Conservation (phyloP, 1,140 invertebrate species). For the Drosophila pectinifera region DNA sequence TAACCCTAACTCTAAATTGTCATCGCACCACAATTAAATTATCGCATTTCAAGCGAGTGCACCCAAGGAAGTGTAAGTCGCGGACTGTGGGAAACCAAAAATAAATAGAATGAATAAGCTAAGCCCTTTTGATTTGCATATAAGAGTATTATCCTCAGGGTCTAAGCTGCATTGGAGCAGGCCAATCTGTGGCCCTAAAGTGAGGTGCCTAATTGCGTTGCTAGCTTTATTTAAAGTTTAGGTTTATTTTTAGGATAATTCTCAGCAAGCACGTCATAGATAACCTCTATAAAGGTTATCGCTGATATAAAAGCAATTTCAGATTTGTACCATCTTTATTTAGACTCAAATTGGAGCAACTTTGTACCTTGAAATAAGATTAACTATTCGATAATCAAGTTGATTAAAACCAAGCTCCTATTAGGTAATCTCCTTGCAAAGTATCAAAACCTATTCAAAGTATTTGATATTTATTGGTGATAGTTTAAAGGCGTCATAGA, state of each 20-base stretch:
- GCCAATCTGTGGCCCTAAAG: constrained; percentile 31
- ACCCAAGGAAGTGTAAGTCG: constrained; percentile 41
- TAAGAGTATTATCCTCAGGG: constrained; percentile 9
- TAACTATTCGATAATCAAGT: constrained; percentile 1
- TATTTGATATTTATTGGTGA: neutral
- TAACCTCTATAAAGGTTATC: neutral
- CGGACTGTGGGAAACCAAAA: constrained; percentile 72
- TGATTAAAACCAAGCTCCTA: constrained; percentile 9
- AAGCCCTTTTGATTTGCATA: constrained; percentile 73
- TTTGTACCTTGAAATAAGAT: neutral
- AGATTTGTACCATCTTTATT: neutral
- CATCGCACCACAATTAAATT: constrained; percentile 82
- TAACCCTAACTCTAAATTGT: constrained; percentile 39
- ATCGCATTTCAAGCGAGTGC: constrained; percentile 79
- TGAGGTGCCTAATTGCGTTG: constrained; percentile 11
- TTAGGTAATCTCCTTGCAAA: neutral
- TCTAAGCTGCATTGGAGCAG: constrained; percentile 20
- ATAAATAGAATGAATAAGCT: constrained; percentile 45
- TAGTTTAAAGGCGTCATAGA: neutral
- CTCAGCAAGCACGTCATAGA: neutral
- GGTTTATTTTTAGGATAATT: neutral
- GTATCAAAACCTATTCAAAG: neutral
- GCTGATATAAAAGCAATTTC: neutral
- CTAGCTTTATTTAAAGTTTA: neutral
- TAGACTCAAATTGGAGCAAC: neutral